These are phyloP conservation scores for Cliona cf. orientalis DNA, from an alignment of 37 sponge, comb jelly and placozoan species.

Conservation along the genomic window DNA sequence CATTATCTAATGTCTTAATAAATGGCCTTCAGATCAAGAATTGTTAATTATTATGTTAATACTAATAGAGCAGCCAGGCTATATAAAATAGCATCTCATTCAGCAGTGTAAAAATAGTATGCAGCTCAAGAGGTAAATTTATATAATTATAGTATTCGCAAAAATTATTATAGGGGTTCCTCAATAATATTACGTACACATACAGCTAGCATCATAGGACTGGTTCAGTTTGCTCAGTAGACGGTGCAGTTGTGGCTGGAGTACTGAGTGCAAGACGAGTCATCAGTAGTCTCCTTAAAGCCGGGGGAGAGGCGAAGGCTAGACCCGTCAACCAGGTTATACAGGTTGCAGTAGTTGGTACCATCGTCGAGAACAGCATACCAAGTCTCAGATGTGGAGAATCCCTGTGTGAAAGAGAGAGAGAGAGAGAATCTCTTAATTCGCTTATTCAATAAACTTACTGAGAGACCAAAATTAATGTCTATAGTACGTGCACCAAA, in stretches of 20 bases:
- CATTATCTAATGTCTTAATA: no score
- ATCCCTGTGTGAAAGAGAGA: conserved; percentile 41
- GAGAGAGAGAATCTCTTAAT: not conserved
- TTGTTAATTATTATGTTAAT: no score
- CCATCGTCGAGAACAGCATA: conserved; percentile 84
- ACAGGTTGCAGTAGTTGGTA: conserved; percentile 91
- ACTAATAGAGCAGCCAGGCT: no score
- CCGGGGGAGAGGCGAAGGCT: conserved; percentile 37
- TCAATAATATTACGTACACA: no score
- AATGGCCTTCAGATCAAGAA: no score
- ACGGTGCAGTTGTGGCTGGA: conserved; percentile 60
- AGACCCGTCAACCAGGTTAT: conserved; percentile 71
- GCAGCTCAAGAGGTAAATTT: no score
- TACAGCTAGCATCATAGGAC: not conserved
- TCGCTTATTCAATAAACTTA: not conserved
- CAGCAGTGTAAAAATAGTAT: no score
- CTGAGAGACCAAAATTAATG: not conserved
- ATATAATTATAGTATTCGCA: no score
- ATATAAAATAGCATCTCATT: no score
- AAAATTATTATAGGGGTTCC: no score
- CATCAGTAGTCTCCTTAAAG: conserved; percentile 65
- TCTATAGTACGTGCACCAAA: not conserved
- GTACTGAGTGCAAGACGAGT: conserved; percentile 79
- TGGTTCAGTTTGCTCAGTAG: conserved; percentile 39
- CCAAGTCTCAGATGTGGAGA: conserved; percentile 77